Base-by-base conservation (phyloP, 2,113 vertebrate species). In the Psophia crepitans region DNA sequence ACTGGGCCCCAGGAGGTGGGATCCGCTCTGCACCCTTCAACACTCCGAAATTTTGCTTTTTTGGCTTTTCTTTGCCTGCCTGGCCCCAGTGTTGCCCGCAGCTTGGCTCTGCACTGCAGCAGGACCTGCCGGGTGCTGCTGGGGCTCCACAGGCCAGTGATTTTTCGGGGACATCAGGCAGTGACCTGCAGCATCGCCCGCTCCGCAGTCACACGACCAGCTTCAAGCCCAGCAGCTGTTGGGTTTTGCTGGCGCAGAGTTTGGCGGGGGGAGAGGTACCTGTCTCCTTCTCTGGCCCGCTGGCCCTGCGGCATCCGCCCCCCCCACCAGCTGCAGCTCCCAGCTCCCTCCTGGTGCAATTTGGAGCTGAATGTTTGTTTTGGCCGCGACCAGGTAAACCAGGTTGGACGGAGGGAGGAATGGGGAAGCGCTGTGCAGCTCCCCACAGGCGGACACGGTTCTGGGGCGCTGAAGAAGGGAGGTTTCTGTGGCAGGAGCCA, bases 91-190 rank as follows among this genome's bases (percentile, higher is more conserved):
- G 30, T 9, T 12, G 22, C 44, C 69, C 5, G 0, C 48, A 48
- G 86, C 54, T 80, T 37, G 0, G 43, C 53, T 46, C 60, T 57
- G 32, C 0, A 0, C 46, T 54, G 44, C 39, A 35, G 19, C 30
- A 8, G 75, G 39, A 64, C 44, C 43, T 0, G 0, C 23, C 0
- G 0, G n/a, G 5, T 23, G 8, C 75, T 79, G 43, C 10, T 12
- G 5, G n/a, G 13, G 23, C 23, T 68, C 69, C 70, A 11, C 1
- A 2, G 35, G 30, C 7, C 0, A 0, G 11, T 33, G 64, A 28
- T 48, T 57, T 74, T 51, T 12, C 44, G 9, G 60, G 35, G 19
- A 18, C 32, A 24, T 13, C 43, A 22, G 33, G 48, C 46, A 48
- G 14, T 10, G 9, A 54, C 28, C 65, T 41, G 37, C 35, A 74